These are phyloP conservation scores for Momotus momota DNA, from an alignment of 2,797 vertebrate species.

Conservation along the genomic window DNA sequence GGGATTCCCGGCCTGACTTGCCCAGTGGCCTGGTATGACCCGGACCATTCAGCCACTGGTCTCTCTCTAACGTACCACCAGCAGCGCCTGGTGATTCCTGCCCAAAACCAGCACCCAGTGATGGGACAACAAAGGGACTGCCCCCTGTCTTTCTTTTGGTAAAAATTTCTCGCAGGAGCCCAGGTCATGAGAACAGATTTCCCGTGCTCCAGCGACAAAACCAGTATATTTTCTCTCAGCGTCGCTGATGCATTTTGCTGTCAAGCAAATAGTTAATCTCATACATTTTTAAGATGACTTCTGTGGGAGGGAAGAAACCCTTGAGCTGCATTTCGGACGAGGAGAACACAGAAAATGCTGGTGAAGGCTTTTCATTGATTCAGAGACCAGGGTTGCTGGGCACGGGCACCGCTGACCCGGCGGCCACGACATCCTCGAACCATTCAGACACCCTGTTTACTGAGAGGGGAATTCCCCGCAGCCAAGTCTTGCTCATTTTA, in stretches of 20 bases:
- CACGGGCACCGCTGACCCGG: not conserved
- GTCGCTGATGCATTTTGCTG: not conserved
- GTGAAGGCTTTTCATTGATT: not conserved
- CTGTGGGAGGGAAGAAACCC: not conserved
- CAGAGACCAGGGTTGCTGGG: not conserved
- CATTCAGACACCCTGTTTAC: not conserved
- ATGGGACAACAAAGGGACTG: fast-evolving
- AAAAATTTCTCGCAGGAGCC: not conserved
- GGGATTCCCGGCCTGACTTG: not conserved
- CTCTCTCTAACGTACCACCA: not conserved
- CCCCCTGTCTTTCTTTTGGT: fast-evolving
- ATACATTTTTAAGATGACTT: fast-evolving
- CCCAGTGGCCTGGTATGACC: not conserved
- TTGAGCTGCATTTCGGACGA: not conserved
- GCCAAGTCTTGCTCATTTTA: not conserved
- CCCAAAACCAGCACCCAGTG: not conserved
- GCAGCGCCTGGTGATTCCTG: not conserved
- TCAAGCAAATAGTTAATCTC: not conserved
- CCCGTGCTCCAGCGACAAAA: not conserved
- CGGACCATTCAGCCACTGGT: not conserved
- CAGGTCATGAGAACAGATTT: not conserved
- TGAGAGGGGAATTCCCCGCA: not conserved
- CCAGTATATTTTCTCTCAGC: not conserved
- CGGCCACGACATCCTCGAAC: not conserved
- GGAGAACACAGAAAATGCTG: not conserved